Conservation (phyloP, 2,113 vertebrate genomes). For the Elachura formosa region DNA sequence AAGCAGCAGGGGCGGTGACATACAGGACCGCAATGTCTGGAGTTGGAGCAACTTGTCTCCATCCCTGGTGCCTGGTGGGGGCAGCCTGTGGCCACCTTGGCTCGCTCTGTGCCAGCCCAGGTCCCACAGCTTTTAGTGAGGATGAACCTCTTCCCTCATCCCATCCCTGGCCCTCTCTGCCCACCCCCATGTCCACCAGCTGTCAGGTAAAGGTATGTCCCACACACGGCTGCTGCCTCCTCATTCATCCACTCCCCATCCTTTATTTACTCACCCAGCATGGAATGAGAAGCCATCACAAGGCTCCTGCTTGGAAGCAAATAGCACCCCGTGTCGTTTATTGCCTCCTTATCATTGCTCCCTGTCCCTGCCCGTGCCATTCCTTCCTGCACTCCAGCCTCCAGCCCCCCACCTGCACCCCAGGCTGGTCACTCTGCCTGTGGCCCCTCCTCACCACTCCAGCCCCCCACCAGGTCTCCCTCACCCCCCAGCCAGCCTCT, state of each 20-base stretch:
- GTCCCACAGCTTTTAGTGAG: background rate
- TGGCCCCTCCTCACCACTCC: too few species aligned
- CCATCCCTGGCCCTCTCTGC: too few species aligned
- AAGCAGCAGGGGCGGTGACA: background rate
- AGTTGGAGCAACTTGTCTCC: fast-evolving
- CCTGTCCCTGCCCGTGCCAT: background rate
- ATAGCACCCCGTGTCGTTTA: background rate
- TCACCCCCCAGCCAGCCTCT: background rate
- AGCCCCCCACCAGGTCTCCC: background rate
- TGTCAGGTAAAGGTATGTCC: background rate
- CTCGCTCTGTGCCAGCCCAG: fast-evolving
- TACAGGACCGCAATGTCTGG: fast-evolving
- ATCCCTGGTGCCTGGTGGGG: background rate
- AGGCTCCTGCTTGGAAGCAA: background rate
- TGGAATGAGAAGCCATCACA: background rate
- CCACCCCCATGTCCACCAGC: background rate
- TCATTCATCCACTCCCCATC: background rate
- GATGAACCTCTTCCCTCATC: background rate
- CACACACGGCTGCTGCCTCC: fast-evolving
- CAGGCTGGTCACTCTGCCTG: background rate
- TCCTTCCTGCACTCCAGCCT: background rate
- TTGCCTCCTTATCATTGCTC: background rate
- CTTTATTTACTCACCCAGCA: background rate
- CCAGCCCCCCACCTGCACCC: background rate
- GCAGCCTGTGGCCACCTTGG: background rate